Evolutionary conservation across 2,888 invertebrate genomes (phyloP), one percentile per base, ranked within the genome.

Genomic region (Polietes domitor): DNA sequence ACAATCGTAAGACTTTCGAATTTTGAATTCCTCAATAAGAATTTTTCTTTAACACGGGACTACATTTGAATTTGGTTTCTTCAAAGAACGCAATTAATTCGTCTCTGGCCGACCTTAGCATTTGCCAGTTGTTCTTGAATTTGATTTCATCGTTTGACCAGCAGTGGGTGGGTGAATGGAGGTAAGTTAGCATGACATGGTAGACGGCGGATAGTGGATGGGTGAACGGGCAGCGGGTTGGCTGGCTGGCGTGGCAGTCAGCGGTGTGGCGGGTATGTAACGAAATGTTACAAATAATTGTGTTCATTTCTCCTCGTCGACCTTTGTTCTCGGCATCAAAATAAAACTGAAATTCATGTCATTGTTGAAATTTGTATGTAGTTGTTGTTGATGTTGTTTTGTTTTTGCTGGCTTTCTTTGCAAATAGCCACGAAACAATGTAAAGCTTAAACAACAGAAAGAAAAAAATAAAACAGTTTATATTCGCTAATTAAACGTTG

Each of bases 261-360:
- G 41, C 19, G 28, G 26, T 70, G 26, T 37, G 15, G 47, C 43
- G 71, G 50, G 15, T 5, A 37, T 55, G 70, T 24, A 43, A 24
- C 70, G 12, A 72, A 72, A 55, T 55, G 19, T 72, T 72, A 32
- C 55, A 73, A 41, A 24, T 73, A 73, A 58, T 73, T 73, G 37
- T 43, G 41, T 24, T 68, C 41, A n/a, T 68, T 41, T 68, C 10
- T 68, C 21, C 21, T 68, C 37, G 43, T 21, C 43, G 43, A n/a
- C 68, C 68, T 68, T 43, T 68, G 43, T 68, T 41, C 24, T 68
- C 24, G 68, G 19, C 41, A 68, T 43, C 24, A 43, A 41, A 65
- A 65, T 21, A 37, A 32, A 41, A 65, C n/a, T 24, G 24, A 68
- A 68, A 43, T 68, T 68, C 41, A 24, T 68, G 68, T 43, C 68